phyloP scores from a whole-genome alignment of 1,140 invertebrate genomes.

The Manduca sexta region DNA sequence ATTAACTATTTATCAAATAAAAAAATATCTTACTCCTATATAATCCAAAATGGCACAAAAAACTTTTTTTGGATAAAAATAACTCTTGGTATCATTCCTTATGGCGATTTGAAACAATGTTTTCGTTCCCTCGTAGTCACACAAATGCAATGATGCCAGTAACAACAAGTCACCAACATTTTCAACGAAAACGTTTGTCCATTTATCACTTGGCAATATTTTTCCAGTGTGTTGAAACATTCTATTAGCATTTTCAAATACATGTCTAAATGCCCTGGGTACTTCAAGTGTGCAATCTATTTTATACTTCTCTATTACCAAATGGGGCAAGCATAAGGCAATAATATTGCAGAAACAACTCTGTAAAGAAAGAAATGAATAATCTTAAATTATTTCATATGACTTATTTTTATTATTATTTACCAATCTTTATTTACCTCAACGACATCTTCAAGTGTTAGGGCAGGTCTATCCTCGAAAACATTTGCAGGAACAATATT shows the following conservation, averaged over 20 bases:
- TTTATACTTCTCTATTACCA: conserved; percentile 48
- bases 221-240: conserved; percentile 40
- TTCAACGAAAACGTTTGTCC: conserved; percentile 48
- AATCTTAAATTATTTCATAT: not conserved
- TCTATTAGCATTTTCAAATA: conserved; percentile 25
- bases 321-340: conserved; percentile 42
- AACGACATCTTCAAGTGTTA: conserved; percentile 26
- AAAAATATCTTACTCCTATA: conserved; percentile 47
- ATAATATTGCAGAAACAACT: conserved; percentile 46
- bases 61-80: conserved; percentile 38
- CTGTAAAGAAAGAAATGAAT: conserved; percentile 22
- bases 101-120: conserved; percentile 31
- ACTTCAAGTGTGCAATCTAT: conserved; percentile 5
- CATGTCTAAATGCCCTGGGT: conserved; percentile 10
- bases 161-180: conserved; percentile 50
- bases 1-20: too few relatives aligned
- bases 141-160: conserved; percentile 32
- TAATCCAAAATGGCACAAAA: conserved; percentile 49
- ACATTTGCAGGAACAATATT: conserved; percentile 18
- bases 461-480: not conserved
- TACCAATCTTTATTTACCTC: conserved; percentile 32
- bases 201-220: conserved; percentile 42
- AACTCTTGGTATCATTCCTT: conserved; percentile 19
- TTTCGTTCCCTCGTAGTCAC: conserved; percentile 28
- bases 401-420: not conserved